Conservation (phyloP, 1,140 invertebrate genomes). For the Manduca sexta region DNA sequence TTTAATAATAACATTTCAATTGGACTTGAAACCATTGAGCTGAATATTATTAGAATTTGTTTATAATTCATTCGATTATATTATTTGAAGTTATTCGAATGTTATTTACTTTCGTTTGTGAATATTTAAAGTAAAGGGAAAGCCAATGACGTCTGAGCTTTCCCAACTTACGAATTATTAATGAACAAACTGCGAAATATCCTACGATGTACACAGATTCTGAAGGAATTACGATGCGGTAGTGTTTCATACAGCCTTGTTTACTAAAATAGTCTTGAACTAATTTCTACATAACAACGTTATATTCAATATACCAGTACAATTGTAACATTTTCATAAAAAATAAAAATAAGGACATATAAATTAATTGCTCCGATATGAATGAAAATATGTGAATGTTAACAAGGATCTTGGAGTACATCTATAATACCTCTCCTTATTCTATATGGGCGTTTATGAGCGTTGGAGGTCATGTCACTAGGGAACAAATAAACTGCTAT, state of each 20-base stretch:
- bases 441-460: no score
- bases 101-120: slow-evolving; percentile 3
- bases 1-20: background rate
- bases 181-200: slow-evolving; percentile 4
- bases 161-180: slow-evolving; percentile 6
- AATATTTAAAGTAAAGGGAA: slow-evolving; percentile 5
- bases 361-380: no score
- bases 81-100: background rate
- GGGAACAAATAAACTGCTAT: no score
- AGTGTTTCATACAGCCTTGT: background rate
- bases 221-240: background rate
- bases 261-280: no score
- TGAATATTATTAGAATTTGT: background rate
- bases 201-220: background rate
- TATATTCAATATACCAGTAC: no score
- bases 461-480: no score
- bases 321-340: no score
- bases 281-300: no score
- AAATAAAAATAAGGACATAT: no score
- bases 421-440: no score
- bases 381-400: no score
- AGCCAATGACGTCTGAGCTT: slow-evolving; percentile 2
- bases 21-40: background rate
- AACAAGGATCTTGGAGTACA: no score
- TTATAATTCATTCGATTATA: background rate